These are phyloP conservation scores for Trematocara unimaculatum DNA, from an alignment of 2,113 vertebrate genomes.

Conservation along the genomic window DNA sequence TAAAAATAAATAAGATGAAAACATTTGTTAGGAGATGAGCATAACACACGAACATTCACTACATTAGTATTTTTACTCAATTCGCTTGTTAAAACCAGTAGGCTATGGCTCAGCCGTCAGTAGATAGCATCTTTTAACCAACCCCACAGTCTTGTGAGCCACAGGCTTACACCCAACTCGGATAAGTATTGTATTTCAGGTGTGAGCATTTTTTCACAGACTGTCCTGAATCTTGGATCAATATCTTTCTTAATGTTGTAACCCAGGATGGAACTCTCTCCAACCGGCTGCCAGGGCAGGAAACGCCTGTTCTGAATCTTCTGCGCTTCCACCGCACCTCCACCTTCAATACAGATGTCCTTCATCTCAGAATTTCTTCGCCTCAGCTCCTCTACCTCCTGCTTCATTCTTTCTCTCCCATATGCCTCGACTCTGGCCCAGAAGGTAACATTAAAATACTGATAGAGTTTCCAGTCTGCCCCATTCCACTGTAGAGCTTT, in stretches of 20 bases:
- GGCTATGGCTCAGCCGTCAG: background rate
- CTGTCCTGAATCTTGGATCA: constrained; percentile 67
- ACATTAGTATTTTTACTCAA: background rate
- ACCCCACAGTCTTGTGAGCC: constrained; percentile 88
- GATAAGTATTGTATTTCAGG: constrained; percentile 93
- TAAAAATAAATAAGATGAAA: background rate
- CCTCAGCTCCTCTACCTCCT: constrained; percentile 76
- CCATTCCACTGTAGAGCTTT: constrained; percentile 85
- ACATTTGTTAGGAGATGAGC: background rate
- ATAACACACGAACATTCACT: background rate
- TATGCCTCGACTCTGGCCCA: constrained; percentile 84
- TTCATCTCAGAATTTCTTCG: constrained; percentile 82
- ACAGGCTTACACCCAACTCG: constrained; percentile 85
- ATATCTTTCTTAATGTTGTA: constrained; percentile 88
- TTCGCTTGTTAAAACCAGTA: background rate
- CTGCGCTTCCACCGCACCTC: constrained; percentile 75
- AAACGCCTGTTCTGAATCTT: constrained; percentile 82
- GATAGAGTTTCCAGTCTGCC: constrained; percentile 85
- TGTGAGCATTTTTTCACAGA: constrained; percentile 92
- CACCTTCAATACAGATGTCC: constrained; percentile 81
- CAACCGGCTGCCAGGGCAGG: constrained; percentile 91
- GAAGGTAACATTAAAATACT: constrained; percentile 86
- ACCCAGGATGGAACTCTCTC: constrained; percentile 86
- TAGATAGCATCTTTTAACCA: constrained; percentile 53
- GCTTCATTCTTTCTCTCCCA: constrained; percentile 80